Evolutionary conservation across 2,888 invertebrate species (phyloP).

Genomic region (Dilophus febrilis): DNA sequence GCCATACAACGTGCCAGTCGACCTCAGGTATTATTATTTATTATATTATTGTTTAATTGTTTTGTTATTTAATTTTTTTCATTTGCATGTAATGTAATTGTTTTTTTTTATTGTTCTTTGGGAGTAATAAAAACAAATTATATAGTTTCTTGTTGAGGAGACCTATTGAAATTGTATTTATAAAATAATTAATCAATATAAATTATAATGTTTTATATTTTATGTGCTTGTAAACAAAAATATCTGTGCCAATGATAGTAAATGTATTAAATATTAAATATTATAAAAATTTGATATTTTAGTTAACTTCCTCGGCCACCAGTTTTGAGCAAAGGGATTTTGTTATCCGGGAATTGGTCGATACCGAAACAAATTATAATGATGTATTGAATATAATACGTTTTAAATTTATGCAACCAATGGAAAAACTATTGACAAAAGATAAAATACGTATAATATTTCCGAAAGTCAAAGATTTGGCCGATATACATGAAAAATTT

Average conservation of each 20-base stretch:
- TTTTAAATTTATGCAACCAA: conserved; percentile 60
- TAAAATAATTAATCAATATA: not conserved
- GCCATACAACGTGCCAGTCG: conserved; percentile 42
- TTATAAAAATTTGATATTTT: conserved; percentile 12
- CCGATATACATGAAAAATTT: conserved; percentile 73
- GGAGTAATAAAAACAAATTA: too few species aligned
- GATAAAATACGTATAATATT: conserved; percentile 71
- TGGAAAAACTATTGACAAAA: conserved; percentile 50
- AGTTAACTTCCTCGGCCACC: conserved; percentile 37
- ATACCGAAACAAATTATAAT: conserved; percentile 94
- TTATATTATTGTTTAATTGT: not conserved
- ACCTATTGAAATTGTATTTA: too few species aligned
- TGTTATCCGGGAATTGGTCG: conserved; percentile 81
- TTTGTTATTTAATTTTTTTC: too few species aligned
- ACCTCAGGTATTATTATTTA: conserved; percentile 28
- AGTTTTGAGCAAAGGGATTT: conserved; percentile 80
- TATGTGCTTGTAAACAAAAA: conserved; percentile 2
- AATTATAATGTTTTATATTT: not conserved
- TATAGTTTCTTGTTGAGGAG: too few species aligned
- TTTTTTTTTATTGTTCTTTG: not conserved
- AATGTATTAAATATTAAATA: not conserved
- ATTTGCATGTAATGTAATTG: too few species aligned
- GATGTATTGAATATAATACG: conserved; percentile 78
- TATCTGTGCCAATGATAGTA: not conserved
- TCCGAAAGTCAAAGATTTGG: conserved; percentile 77